These are phyloP conservation scores for Eumeta japonica DNA, from an alignment of 1,140 invertebrate species.

Conservation along the genomic window DNA sequence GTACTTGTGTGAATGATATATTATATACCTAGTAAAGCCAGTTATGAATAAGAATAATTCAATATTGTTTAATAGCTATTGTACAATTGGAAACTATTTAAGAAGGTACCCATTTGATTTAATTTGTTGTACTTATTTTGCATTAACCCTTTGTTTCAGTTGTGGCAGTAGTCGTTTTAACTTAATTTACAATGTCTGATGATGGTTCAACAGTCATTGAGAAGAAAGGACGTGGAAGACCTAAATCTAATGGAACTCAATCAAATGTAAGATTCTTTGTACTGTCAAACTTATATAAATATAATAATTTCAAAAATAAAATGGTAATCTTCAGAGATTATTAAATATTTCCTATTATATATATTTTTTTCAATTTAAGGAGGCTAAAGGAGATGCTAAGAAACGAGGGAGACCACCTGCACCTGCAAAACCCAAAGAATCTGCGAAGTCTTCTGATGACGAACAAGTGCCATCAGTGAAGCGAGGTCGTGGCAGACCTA, in stretches of 20 bases:
- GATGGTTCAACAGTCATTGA: constrained; percentile 53
- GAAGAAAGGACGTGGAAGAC: constrained; percentile 56
- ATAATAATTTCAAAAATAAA: constrained; percentile 1
- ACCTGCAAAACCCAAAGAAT: constrained; percentile 46
- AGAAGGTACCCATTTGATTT: too few species aligned
- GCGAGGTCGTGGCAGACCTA: constrained; percentile 54
- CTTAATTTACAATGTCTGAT: constrained; percentile 46
- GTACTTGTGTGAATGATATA: too few species aligned
- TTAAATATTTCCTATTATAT: too few species aligned
- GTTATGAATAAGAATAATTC: too few species aligned
- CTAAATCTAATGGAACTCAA: constrained; percentile 55
- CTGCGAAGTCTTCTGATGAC: constrained; percentile 55
- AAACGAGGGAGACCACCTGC: constrained; percentile 48
- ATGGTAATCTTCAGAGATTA: constrained; percentile 1
- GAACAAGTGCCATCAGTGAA: constrained; percentile 53
- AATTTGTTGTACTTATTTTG: too few species aligned
- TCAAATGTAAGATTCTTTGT: constrained; percentile 26
- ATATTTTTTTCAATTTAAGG: constrained; percentile 21
- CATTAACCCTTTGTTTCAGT: too few species aligned
- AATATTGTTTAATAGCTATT: too few species aligned
- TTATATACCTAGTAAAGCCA: too few species aligned
- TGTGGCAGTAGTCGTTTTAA: neutral
- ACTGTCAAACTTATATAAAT: neutral
- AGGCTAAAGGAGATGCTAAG: constrained; percentile 47
- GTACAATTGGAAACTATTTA: too few species aligned